phyloP scores from a whole-genome alignment of 2,797 vertebrate genomes.

The Cirrhinus mrigala region DNA sequence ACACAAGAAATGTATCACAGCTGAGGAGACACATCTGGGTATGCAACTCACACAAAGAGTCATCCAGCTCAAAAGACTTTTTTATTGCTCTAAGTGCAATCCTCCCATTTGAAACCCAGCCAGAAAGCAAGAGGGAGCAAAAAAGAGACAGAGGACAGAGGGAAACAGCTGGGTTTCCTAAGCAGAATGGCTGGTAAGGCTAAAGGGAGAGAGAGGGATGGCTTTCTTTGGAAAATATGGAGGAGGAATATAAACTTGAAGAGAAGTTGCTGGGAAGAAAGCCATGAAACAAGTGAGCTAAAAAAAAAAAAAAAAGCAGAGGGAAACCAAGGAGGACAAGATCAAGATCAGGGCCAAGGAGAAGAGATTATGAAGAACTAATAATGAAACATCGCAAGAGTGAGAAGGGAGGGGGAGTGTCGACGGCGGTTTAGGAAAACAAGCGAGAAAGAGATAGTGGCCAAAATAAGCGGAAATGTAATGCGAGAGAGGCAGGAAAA shows the following conservation, averaged over 20 bases:
- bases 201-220: conserved; percentile 60
- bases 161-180: conserved; percentile 89
- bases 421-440: conserved; percentile 81
- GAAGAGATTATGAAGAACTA: conserved; percentile 82
- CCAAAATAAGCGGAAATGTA: conserved; percentile 67
- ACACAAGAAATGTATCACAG: conserved; percentile 80
- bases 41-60: conserved; percentile 79
- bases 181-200: conserved; percentile 66
- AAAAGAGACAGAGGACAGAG: conserved; percentile 73
- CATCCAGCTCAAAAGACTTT: conserved; percentile 77
- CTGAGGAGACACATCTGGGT: conserved; percentile 82
- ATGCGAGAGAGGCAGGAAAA: conserved; percentile 61
- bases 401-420: conserved; percentile 39
- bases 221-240: conserved; percentile 79
- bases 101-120: conserved; percentile 76
- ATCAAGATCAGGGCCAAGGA: conserved; percentile 68
- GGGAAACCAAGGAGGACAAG: conserved; percentile 52
- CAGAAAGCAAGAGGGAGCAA: conserved; percentile 54
- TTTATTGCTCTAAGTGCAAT: conserved; percentile 79
- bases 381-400: conserved; percentile 79
- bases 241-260: conserved; percentile 76
- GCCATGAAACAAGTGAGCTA: conserved; percentile 62
- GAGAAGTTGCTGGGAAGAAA: conserved; percentile 76
- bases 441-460: conserved; percentile 75
- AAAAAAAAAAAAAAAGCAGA: conserved; percentile 50